Evolutionary conservation across 1,140 invertebrate genomes (phyloP).

Genomic region (Bombus consobrinus): DNA sequence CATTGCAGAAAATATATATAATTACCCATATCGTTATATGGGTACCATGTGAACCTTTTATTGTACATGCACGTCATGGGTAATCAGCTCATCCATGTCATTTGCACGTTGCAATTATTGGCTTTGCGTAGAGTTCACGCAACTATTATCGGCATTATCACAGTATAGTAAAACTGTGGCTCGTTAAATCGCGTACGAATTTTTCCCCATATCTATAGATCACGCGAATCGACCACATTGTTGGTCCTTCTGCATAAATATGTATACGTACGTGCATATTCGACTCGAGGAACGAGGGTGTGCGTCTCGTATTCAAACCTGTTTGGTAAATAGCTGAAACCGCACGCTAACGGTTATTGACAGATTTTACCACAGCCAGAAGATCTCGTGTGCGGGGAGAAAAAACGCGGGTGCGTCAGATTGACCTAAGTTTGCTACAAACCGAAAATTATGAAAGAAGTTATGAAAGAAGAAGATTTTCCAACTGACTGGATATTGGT

Average conservation of each 20-base stretch:
- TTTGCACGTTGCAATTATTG: conserved; percentile 8
- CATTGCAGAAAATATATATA: background rate
- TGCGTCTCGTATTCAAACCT: conserved; percentile 55
- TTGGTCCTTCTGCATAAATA: conserved; percentile 9
- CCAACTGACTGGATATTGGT: background rate
- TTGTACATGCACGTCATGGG: background rate
- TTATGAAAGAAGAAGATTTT: background rate
- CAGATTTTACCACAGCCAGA: conserved; percentile 53
- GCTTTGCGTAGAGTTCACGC: background rate
- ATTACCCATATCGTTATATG: background rate
- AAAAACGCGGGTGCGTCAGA: background rate
- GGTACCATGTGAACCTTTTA: background rate
- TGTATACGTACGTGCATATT: background rate
- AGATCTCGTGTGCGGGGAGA: background rate
- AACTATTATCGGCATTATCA: conserved; percentile 4
- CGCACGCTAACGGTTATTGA: conserved; percentile 58
- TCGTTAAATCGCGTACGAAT: conserved; percentile 40
- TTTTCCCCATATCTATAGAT: conserved; percentile 28
- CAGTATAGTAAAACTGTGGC: background rate
- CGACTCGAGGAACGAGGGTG: conserved; percentile 21
- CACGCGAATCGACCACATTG: background rate
- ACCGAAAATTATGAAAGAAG: background rate
- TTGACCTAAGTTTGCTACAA: background rate
- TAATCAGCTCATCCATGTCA: too few species aligned
- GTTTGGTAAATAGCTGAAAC: conserved; percentile 55